A percentile compares a stretch with the other conserved stretches of the same genome.
These are phyloP conservation scores for Dynastes grantii DNA, from an alignment of 2,888 invertebrate genomes.

Conservation along the genomic window DNA sequence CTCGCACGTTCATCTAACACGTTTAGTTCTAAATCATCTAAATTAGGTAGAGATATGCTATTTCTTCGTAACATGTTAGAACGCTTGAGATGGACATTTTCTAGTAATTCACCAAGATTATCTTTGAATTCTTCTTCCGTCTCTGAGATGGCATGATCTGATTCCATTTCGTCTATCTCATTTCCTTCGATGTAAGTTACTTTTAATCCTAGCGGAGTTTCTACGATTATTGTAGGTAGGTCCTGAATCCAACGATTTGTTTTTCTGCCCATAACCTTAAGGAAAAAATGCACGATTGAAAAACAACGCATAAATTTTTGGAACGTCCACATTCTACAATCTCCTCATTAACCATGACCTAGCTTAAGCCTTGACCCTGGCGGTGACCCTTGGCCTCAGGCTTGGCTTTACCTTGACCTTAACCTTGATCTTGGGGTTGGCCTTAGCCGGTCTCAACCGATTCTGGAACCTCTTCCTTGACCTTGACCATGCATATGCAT, in stretches of 20 bases:
- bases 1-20: conserved; percentile 63
- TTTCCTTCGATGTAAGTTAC: conserved; percentile 22
- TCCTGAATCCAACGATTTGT: conserved; percentile 26
- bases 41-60: conserved; percentile 83
- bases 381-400: too few species aligned
- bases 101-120: conserved; percentile 36
- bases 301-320: neutral
- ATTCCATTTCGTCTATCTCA: conserved; percentile 6
- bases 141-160: neutral
- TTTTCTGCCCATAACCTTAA: conserved; percentile 39
- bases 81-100: conserved; percentile 28
- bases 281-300: conserved; percentile 1
- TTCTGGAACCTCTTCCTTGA: too few species aligned
- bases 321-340: too few species aligned
- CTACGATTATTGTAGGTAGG: conserved; percentile 47
- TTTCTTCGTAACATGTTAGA: conserved; percentile 73
- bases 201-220: conserved; percentile 47
- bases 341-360: too few species aligned
- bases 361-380: too few species aligned
- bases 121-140: conserved; percentile 19
- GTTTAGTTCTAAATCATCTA: conserved; percentile 79
- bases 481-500: too few species aligned
- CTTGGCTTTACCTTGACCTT: too few species aligned
- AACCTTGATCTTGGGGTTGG: too few species aligned
- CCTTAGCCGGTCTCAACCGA: too few species aligned